These are phyloP conservation scores for Lucilia cuprina DNA, from an alignment of 1,140 invertebrate genomes.

Conservation along the genomic window DNA sequence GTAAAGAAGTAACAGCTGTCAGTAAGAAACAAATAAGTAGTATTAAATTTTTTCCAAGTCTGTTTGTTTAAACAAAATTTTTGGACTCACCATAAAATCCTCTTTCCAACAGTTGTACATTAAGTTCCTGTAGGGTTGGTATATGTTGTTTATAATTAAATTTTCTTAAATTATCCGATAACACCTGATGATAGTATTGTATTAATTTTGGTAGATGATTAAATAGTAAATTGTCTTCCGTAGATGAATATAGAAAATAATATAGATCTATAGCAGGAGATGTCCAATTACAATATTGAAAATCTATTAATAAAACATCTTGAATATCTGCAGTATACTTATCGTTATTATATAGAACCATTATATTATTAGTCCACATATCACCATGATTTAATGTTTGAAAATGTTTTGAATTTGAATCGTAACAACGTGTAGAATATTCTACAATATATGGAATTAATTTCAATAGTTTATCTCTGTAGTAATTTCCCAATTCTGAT, in stretches of 20 bases:
- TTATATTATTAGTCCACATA: constrained; percentile 72
- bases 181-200: constrained; percentile 45
- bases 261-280: constrained; percentile 55
- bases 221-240: too few relatives aligned
- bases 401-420: constrained; percentile 63
- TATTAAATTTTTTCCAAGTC: too few relatives aligned
- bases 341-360: constrained; percentile 69
- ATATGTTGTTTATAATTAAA: constrained; percentile 45
- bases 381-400: constrained; percentile 72
- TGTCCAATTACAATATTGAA: constrained; percentile 55
- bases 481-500: constrained; percentile 41
- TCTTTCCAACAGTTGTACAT: constrained; percentile 49
- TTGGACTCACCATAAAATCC: constrained; percentile 48
- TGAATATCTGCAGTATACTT: constrained; percentile 67
- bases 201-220: too few relatives aligned
- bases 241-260: constrained; percentile 55
- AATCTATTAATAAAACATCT: constrained; percentile 54
- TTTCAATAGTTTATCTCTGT: constrained; percentile 45
- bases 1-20: constrained; percentile 41
- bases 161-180: constrained; percentile 41
- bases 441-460: constrained; percentile 48
- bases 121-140: constrained; percentile 46
- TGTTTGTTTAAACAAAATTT: too few relatives aligned
- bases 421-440: constrained; percentile 47
- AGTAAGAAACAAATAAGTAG: constrained; percentile 2